Conservation (phyloP, 1,140 invertebrate genomes). For the Homalodisca vitripennis region DNA sequence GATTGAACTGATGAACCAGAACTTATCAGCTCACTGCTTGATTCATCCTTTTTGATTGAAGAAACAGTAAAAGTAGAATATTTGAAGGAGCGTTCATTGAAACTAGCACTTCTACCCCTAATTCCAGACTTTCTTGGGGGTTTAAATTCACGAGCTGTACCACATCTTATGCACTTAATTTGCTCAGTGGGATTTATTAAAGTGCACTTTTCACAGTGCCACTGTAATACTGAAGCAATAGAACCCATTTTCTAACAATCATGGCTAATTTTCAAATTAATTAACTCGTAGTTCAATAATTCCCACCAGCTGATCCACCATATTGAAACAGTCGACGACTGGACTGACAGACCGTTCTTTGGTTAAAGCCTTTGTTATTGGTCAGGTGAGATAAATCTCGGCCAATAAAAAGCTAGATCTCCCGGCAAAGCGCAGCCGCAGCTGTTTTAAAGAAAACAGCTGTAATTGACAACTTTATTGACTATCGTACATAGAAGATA, state of each 20-base stretch:
- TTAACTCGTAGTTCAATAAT: constrained; percentile 50
- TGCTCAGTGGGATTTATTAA: constrained; percentile 83
- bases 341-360: constrained; percentile 11
- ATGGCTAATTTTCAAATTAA: constrained; percentile 52
- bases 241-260: constrained; percentile 67
- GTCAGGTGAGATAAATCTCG: constrained; percentile 18
- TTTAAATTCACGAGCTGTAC: constrained; percentile 42
- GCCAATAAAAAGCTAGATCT: constrained; percentile 22
- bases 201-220: constrained; percentile 82
- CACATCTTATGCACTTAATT: constrained; percentile 76
- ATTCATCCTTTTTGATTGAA: constrained; percentile 13
- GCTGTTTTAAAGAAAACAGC: background rate
- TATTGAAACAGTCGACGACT: constrained; percentile 51
- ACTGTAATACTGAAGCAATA: constrained; percentile 86
- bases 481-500: background rate
- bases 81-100: constrained; percentile 24
- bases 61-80: constrained; percentile 25
- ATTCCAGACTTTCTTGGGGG: constrained; percentile 30
- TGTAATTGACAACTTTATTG: constrained; percentile 6
- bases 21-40: constrained; percentile 16
- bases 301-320: constrained; percentile 59
- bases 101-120: constrained; percentile 34
- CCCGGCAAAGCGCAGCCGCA: constrained; percentile 18
- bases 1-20: background rate
- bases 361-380: constrained; percentile 28